Evolutionary conservation across 2,113 vertebrate species (phyloP).

Genomic region (Bungarus multicinctus): DNA sequence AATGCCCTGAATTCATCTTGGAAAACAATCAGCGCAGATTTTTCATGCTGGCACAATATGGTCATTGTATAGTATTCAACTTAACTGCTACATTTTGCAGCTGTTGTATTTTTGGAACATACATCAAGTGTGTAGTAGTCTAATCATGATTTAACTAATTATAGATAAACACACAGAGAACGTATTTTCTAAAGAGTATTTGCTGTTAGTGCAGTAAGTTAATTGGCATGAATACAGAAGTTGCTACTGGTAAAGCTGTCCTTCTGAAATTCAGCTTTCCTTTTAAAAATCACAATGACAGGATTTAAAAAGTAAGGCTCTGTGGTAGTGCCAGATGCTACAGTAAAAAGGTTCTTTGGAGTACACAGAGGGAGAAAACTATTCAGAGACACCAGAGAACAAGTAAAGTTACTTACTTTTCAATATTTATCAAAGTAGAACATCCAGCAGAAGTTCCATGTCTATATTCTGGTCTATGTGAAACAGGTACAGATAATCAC

Average conservation of each 20-base stretch:
- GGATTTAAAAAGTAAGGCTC: not conserved
- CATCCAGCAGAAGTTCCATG: not conserved
- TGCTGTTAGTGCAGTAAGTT: not conserved
- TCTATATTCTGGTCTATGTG: not conserved
- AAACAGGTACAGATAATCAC: not conserved
- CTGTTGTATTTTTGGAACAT: not conserved
- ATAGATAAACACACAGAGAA: not conserved
- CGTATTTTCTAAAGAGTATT: not conserved
- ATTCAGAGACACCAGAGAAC: not conserved
- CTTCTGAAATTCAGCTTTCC: not conserved
- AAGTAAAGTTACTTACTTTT: not conserved
- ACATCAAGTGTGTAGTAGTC: not conserved
- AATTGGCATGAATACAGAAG: not conserved
- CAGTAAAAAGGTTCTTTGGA: not conserved
- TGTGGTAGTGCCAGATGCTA: not conserved
- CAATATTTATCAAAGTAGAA: not conserved
- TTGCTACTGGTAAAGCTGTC: not conserved
- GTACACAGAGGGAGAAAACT: not conserved
- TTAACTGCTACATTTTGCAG: not conserved
- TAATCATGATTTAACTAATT: not conserved
- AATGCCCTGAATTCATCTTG: not conserved
- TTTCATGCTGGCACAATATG: not conserved
- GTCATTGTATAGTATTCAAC: not conserved
- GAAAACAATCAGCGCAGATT: not conserved
- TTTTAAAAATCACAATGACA: not conserved